Percentiles rank a stretch among this genome's conserved stretches.
These are phyloP conservation scores for Tortrix viridana DNA, from an alignment of 2,888 invertebrate genomes.

Conservation along the genomic window DNA sequence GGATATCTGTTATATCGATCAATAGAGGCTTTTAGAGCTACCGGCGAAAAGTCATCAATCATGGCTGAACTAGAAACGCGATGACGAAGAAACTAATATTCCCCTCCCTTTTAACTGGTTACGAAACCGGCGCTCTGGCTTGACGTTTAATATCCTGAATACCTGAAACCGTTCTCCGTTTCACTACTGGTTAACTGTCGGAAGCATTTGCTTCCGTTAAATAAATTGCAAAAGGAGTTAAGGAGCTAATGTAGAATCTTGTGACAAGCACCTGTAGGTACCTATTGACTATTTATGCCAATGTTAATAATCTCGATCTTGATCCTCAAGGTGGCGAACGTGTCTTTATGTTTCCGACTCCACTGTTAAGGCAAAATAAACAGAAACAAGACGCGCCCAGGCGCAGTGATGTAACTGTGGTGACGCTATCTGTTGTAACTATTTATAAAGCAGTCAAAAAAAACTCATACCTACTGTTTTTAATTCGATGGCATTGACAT, in stretches of 20 bases:
- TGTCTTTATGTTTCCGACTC: conserved; percentile 53
- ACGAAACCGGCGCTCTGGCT: conserved; percentile 42
- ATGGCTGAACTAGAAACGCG: conserved; percentile 58
- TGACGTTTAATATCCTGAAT: conserved; percentile 41
- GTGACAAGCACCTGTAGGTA: neutral
- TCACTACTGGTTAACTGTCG: neutral
- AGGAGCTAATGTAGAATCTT: neutral
- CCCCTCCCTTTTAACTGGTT: conserved; percentile 47
- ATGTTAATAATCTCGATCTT: conserved; percentile 19
- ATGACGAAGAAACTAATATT: conserved; percentile 49
- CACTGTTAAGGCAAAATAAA: conserved; percentile 56
- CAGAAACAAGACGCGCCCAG: conserved; percentile 63
- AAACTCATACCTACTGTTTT: conserved; percentile 50
- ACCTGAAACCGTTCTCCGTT: conserved; percentile 22
- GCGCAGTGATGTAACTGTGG: conserved; percentile 64
- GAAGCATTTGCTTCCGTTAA: conserved; percentile 7
- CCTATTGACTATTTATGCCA: neutral
- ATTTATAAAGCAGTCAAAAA: conserved; percentile 61
- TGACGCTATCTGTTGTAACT: conserved; percentile 63
- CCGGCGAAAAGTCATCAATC: conserved; percentile 73
- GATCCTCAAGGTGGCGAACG: conserved; percentile 43
- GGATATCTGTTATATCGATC: conserved; percentile 20
- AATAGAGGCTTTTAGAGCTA: conserved; percentile 57
- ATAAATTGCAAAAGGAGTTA: neutral
- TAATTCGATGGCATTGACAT: conserved; percentile 58